Base-by-base conservation (phyloP, 2,888 invertebrate species). In the Chymomyza amoena region DNA sequence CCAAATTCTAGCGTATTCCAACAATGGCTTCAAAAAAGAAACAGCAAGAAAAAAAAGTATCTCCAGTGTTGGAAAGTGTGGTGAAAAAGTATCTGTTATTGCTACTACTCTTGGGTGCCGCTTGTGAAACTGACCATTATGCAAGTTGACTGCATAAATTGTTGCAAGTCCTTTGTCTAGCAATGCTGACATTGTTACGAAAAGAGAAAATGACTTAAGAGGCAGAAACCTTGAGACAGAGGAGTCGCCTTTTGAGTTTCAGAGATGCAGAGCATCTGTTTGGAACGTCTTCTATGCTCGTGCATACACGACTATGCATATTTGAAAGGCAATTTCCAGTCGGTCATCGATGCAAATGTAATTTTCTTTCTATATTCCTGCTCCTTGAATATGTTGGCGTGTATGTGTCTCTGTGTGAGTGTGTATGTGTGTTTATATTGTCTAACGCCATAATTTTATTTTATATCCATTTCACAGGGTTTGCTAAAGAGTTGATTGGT, bases 231-330 rank as follows among this genome's bases (percentile, higher is more conserved):
- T 32, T 32, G 39, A 45, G 13, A 45, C 39, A 45, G 13, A 45
- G 13, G 13, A 45, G 18, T 18, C 74, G 74, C 74, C 61, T 66
- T 32, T 6, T 72, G 15, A 70, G 75, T 72, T 69, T 4, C 25
- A 65, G 77, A 68, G 57, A 68, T 25, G 70, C 70, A 61, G 61
- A 4, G 56, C 61, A 80, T 67, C 76, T 68, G 66, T 77, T 75
- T 5, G 61, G 45, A 75, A 80, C 87, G 82, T 18, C 13, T 15
- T 9, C 20, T 66, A 78, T 69, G 63, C 78, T 70, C 15, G 59
- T 36, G 73, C 80, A 84, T 73, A 83, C 82, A 83, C 82, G 87
- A 87, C 83, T 76, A 85, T 84, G 88, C 88, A 84, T 87, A 87
- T 85, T 80, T 79, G 84, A 80, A 73, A 72, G 86, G 75, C 81